Base-by-base conservation (phyloP, 1,140 invertebrate species). In the Formica exsecta region DNA sequence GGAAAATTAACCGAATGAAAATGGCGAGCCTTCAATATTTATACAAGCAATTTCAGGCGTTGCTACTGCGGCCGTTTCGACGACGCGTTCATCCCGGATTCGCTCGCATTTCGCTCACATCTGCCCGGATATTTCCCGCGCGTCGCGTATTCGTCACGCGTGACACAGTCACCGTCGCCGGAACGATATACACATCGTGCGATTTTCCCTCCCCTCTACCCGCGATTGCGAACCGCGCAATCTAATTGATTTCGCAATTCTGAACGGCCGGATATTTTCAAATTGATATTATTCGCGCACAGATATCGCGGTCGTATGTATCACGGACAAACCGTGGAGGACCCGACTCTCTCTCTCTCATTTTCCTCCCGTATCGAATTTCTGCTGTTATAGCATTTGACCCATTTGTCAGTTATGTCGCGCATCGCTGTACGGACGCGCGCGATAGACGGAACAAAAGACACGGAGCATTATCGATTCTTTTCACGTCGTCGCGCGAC, bases 41-140 rank as follows among this genome's bases (percentile, higher is more conserved):
- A 93, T 93, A 94, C 92, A 91, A 92, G 91, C 93, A 93, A 93
- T 94, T 93, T 93, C 93, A 88, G 88, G 64, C 87, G 87, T 90
- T 75, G 80, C 76, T 65, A 75, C 77, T 59, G 70, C 80, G 61
- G 44, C 54, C 80, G 77, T 64, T 64, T 19, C 48, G 44, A 66
- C 48, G 38, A 68, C 76, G 76, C 76, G 41, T 79, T 79, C 19
- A 13, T 11, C n/a, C 11, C 36, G 36, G 38, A 36, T 36, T 61
- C 22, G 57, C 73, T 59, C 74, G 65, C 44, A 13, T 77, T 32
- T 57, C 19, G 29, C 62, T 61, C 88, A 29, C 85, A n/a, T 73
- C 54, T 64, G 65, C 61, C 44, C 73, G 77, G 61, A 79, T 84
- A 91, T 86, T 88, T 83, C 65, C 25, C 51, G 48, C 25, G 29